Evolutionary conservation across 2,113 vertebrate species (phyloP).

Genomic region (Alethe diademata): DNA sequence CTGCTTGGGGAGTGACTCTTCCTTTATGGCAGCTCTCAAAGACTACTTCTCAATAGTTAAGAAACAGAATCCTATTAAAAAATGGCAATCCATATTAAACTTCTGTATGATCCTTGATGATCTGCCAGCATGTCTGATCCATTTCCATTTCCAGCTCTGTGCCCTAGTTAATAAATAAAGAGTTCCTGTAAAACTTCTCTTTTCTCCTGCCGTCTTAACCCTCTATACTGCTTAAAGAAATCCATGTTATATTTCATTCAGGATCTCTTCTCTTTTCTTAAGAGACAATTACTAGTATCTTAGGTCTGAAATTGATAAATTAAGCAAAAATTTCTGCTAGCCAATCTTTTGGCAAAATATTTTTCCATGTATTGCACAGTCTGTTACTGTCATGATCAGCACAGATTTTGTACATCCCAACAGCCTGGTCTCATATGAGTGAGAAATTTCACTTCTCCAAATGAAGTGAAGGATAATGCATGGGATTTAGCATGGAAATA

Average conservation of each 20-base stretch:
- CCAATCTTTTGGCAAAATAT: not conserved
- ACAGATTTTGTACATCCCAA: slow-evolving; percentile 36
- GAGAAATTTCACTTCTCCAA: slow-evolving; percentile 10
- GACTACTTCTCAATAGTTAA: not conserved
- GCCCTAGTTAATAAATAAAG: slow-evolving; percentile 46
- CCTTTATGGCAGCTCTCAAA: not conserved
- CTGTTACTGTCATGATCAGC: not conserved
- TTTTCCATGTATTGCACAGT: not conserved
- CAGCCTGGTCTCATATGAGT: slow-evolving; percentile 35
- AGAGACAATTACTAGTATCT: not conserved
- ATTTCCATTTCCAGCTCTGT: not conserved
- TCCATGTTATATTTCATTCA: not conserved
- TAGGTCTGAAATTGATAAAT: not conserved
- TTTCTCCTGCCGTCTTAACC: slow-evolving; percentile 2
- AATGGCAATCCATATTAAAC: not conserved
- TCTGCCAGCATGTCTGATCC: slow-evolving; percentile 16
- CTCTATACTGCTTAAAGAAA: slow-evolving; percentile 28
- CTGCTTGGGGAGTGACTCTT: not conserved
- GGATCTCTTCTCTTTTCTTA: not conserved
- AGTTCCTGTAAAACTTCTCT: slow-evolving; percentile 45
- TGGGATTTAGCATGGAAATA: not conserved
- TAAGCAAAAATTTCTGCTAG: not conserved
- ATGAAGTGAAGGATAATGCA: not conserved
- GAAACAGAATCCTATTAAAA: not conserved
- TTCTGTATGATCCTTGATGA: not conserved